These are phyloP conservation scores for Mus minutoides DNA, from an alignment of 2,797 vertebrate genomes.

Conservation along the genomic window DNA sequence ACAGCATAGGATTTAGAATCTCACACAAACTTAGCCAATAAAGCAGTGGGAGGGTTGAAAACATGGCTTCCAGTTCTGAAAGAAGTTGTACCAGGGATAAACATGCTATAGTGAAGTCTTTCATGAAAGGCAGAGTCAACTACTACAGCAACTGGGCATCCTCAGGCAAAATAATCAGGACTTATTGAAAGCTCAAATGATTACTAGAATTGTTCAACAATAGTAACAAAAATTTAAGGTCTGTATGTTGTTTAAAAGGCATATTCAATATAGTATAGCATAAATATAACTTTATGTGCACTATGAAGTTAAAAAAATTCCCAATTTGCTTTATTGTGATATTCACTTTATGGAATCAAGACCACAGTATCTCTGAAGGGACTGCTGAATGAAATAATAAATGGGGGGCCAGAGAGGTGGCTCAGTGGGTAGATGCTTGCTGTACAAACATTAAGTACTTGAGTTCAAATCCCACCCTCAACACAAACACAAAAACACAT, in stretches of 20 bases:
- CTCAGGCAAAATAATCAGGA: neutral
- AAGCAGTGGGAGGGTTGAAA: neutral
- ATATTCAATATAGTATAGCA: neutral
- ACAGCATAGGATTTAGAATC: neutral
- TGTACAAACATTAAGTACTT: neutral
- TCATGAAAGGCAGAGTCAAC: neutral
- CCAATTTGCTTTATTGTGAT: neutral
- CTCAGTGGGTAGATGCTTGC: neutral
- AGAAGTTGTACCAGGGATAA: neutral
- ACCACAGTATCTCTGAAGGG: neutral
- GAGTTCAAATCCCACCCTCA: neutral
- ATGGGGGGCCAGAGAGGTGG: neutral
- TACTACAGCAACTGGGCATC: neutral
- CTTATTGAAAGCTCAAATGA: neutral
- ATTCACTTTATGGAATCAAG: neutral
- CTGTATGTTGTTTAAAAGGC: neutral
- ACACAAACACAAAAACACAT: neutral
- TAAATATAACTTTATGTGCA: neutral
- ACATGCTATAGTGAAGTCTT: neutral
- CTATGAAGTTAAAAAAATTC: neutral
- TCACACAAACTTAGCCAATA: neutral
- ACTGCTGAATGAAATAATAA: neutral
- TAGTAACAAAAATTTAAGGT: neutral
- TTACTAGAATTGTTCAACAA: neutral
- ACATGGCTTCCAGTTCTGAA: neutral